These are phyloP conservation scores for Myotis lucifugus DNA, from an alignment of 2,113 vertebrate species.

Conservation along the genomic window DNA sequence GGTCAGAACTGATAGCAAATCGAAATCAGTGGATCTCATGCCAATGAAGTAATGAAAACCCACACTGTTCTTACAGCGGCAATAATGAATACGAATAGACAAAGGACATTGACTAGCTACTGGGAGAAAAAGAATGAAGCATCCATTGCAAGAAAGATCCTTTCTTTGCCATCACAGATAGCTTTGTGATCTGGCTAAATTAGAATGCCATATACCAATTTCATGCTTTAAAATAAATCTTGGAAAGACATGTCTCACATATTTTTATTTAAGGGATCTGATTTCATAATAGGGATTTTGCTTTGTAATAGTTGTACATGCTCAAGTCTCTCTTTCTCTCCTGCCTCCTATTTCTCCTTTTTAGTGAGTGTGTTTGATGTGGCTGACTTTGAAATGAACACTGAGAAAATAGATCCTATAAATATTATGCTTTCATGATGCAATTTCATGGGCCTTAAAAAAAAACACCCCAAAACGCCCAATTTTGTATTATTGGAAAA, in stretches of 20 bases:
- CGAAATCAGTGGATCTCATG: constrained; percentile 80
- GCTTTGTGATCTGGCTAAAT: constrained; percentile 81
- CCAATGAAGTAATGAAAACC: constrained; percentile 85
- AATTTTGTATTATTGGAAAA: neutral
- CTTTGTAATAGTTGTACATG: constrained; percentile 7
- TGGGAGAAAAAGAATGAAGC: constrained; percentile 77
- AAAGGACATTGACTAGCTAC: constrained; percentile 79
- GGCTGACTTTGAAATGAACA: neutral
- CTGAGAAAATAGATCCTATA: neutral
- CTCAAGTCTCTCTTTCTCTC: neutral
- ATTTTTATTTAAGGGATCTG: constrained; percentile 71
- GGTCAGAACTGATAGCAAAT: constrained; percentile 80
- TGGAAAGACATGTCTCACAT: constrained; percentile 61
- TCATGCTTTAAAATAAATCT: constrained; percentile 73
- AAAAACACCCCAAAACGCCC: neutral
- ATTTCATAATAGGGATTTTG: constrained; percentile 69
- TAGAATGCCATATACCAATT: constrained; percentile 79
- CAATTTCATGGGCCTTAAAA: neutral
- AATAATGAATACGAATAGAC: constrained; percentile 85
- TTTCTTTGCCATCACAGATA: constrained; percentile 81
- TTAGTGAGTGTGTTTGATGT: neutral
- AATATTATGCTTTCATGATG: neutral
- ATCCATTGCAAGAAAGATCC: constrained; percentile 81
- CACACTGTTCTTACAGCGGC: constrained; percentile 81
- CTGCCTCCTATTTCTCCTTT: neutral